Evolutionary conservation across 2,888 invertebrate species (phyloP), one percentile per base, ranked within the genome.

Genomic region (Coelopa pilipes): DNA sequence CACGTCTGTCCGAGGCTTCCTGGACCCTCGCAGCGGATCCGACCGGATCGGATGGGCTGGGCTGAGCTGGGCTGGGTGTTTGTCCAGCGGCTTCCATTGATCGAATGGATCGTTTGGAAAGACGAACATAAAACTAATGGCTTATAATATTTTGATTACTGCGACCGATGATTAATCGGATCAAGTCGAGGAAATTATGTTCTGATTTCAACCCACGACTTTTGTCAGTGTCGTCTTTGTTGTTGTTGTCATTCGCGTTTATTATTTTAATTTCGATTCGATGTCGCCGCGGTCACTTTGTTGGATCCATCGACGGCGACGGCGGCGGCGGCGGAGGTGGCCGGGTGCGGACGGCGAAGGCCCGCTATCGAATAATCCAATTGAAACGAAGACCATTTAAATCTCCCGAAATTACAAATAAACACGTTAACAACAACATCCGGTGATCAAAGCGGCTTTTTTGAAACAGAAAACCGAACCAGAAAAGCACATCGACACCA

Each of bases 71-170:
- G n/a, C n/a, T n/a, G 10, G 53, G 3, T 34, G 34, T 34, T 34
- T 34, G n/a, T n/a, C n/a, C 34, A 17, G 65, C 65, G 65, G 65
- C 65, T 45, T 65, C 19, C 65, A 65, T 65, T 65, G 34, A 34
- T 34, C 34, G 34, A 34, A 34, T 34, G 34, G 34, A 34, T 34
- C 34, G 34, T 34, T 34, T 34, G 34, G 7, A 53, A 72, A 24
- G 34, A 46, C 53, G 46, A 55, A 57, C 53, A 72, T 55, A 50
- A 72, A 65, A 63, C 65, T 63, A 55, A 72, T 72, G 55, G 62
- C 47, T 72, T 72, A 24, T 49, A 72, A 72, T 72, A 72, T 72
- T 72, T 53, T 72, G 71, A 72, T 72, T 50, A 72, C 63, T 66
- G 17, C 10, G 50, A 50, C 49, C 66, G 17, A 66, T 66, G 66